Evolutionary conservation across 1,140 invertebrate genomes (phyloP).

Genomic region (Melanaphis sacchari): DNA sequence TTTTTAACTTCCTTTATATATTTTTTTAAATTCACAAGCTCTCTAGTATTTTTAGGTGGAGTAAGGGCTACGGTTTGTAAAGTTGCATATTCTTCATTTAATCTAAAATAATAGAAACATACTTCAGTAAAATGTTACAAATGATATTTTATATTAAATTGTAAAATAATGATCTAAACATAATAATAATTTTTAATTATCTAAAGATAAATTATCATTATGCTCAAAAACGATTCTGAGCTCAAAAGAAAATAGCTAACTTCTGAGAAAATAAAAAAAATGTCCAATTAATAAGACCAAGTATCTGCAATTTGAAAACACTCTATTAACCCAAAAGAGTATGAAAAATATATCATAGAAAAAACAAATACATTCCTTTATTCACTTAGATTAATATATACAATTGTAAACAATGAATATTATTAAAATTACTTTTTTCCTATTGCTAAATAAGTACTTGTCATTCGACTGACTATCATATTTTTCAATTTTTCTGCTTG

Average conservation of each 20-base stretch:
- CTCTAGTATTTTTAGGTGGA: slow-evolving; percentile 81
- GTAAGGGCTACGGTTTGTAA: slow-evolving; percentile 82
- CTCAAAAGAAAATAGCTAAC: neutral
- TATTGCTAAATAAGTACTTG: slow-evolving; percentile 78
- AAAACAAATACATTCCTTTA: neutral
- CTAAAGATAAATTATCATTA: neutral
- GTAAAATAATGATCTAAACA: neutral
- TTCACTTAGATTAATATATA: neutral
- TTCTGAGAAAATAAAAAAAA: neutral
- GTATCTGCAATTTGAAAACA: neutral
- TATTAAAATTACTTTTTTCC: slow-evolving; percentile 74
- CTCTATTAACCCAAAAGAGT: neutral
- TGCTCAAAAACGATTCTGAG: neutral
- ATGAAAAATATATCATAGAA: neutral
- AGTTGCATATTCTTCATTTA: slow-evolving; percentile 83
- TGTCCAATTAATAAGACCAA: neutral
- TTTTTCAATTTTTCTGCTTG: slow-evolving; percentile 75
- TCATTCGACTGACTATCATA: slow-evolving; percentile 76
- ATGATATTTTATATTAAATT: neutral
- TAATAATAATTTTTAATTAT: neutral
- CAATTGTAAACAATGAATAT: neutral
- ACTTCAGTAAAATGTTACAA: neutral
- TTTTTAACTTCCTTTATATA: slow-evolving; percentile 81
- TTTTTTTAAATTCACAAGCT: slow-evolving; percentile 81
- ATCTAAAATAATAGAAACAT: slow-evolving; percentile 67